These are phyloP conservation scores for Chloroceryle aenea DNA, from an alignment of 2,113 vertebrate genomes.

Conservation along the genomic window DNA sequence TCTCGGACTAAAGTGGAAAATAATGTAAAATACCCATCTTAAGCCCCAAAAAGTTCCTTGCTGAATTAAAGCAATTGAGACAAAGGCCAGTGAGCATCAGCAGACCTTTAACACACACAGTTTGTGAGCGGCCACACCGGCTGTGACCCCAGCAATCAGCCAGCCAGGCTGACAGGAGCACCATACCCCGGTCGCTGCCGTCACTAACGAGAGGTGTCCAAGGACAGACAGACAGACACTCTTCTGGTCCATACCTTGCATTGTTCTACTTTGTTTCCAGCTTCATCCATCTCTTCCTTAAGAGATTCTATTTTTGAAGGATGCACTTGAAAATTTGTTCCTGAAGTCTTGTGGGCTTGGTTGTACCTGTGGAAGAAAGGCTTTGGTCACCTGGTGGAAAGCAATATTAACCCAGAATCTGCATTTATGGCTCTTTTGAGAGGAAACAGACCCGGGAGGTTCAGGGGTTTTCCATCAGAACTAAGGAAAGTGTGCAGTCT, in stretches of 20 bases:
- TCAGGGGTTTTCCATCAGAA: neutral
- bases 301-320: constrained; percentile 96
- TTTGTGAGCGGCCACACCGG: neutral
- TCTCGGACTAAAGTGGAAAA: neutral
- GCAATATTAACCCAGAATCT: neutral
- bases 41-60: neutral
- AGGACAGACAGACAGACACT: neutral
- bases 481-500: neutral
- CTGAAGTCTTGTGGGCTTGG: constrained; percentile 97
- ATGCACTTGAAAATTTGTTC: constrained; percentile 95
- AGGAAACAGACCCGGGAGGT: neutral
- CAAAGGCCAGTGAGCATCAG: neutral
- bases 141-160: neutral
- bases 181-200: no score
- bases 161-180: neutral
- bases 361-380: constrained; percentile 83
- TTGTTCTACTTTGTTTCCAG: constrained; percentile 96
- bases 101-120: neutral
- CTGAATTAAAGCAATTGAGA: neutral
- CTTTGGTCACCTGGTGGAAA: neutral
- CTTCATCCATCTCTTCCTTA: constrained; percentile 98
- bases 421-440: neutral
- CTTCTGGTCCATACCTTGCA: constrained; percentile 87
- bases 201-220: neutral
- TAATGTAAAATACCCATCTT: neutral